These are phyloP conservation scores for Taenaris catops DNA, from an alignment of 2,888 invertebrate species.

Conservation along the genomic window DNA sequence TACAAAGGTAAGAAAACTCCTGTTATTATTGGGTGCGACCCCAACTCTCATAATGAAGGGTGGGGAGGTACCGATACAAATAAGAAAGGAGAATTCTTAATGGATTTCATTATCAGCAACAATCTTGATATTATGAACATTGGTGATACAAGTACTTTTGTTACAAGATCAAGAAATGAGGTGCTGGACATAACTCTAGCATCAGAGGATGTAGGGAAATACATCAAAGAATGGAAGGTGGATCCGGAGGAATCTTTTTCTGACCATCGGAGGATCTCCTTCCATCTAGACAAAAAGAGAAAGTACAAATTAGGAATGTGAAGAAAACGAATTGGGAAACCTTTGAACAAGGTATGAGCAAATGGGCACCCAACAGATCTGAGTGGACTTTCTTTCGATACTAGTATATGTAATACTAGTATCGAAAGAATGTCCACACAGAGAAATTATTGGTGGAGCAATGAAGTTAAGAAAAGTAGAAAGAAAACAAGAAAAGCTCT, in stretches of 20 bases:
- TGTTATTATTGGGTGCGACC: not conserved
- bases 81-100: not conserved
- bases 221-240: not conserved
- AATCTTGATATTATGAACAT: not conserved
- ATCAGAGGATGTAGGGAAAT: not conserved
- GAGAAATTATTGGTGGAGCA: too few species aligned
- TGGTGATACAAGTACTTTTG: not conserved
- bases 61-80: not conserved
- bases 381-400: too few species aligned
- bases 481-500: too few species aligned
- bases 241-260: not conserved
- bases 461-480: too few species aligned
- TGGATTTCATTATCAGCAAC: not conserved
- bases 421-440: too few species aligned
- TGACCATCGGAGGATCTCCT: not conserved
- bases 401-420: too few species aligned
- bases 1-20: not conserved
- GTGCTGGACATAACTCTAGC: too few species aligned
- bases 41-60: not conserved
- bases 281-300: not conserved
- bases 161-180: not conserved
- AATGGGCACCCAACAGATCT: too few species aligned
- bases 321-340: too few species aligned
- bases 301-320: too few species aligned
- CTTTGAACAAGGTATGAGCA: too few species aligned